Percentiles rank a stretch among this genome's conserved stretches.
phyloP scores from a whole-genome alignment of 2,113 vertebrate species.

The Brienomyrus longianalis region DNA sequence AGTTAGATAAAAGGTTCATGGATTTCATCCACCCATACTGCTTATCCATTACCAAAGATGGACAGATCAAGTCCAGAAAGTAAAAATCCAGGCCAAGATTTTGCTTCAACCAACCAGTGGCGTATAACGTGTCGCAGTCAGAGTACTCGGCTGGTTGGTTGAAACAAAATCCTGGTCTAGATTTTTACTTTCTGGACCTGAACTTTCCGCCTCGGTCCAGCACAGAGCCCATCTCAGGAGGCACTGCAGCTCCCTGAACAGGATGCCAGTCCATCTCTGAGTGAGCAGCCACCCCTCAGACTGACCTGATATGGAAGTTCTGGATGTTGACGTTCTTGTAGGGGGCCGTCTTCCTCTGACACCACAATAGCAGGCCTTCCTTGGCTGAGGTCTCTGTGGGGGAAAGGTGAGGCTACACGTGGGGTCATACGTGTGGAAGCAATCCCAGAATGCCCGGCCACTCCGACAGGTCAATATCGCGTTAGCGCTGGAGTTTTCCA shows the following conservation, averaged over 20 bases:
- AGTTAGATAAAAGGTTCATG: background rate
- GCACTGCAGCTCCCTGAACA: background rate
- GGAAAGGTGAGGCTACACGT: conserved; percentile 12
- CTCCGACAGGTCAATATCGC: background rate
- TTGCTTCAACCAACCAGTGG: background rate
- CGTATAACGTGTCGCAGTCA: background rate
- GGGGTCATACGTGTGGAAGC: background rate
- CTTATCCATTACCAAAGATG: background rate
- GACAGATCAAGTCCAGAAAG: background rate
- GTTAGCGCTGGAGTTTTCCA: background rate
- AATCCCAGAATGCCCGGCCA: background rate
- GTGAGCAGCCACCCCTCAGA: background rate
- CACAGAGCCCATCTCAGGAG: background rate
- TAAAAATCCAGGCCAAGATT: background rate
- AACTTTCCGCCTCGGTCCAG: background rate
- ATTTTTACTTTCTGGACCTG: background rate
- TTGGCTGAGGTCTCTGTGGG: conserved; percentile 92
- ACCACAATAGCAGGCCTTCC: conserved; percentile 94
- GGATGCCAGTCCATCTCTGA: background rate
- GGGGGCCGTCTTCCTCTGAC: conserved; percentile 96
- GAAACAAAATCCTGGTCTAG: background rate
- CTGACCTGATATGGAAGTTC: conserved; percentile 97
- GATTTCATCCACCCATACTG: background rate
- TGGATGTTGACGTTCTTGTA: conserved; percentile 99
- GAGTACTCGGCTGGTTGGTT: background rate